These are phyloP conservation scores for Harpegnathos saltator DNA, from an alignment of 1,140 invertebrate genomes.

Conservation along the genomic window DNA sequence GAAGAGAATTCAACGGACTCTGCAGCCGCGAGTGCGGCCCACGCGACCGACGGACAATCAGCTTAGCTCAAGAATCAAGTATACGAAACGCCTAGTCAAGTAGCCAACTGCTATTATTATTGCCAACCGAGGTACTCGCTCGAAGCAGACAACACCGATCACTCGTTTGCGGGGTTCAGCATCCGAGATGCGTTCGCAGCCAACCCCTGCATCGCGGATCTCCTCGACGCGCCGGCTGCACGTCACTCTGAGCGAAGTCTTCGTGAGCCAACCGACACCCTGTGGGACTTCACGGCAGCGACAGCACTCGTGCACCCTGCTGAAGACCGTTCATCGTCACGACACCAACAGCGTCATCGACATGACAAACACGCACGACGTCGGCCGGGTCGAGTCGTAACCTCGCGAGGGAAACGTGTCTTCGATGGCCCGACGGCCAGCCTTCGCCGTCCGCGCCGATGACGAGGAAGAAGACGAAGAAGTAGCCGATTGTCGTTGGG, in stretches of 20 bases:
- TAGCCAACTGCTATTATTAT: conserved; percentile 13
- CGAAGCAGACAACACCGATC: too few species aligned
- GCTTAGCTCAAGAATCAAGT: conserved; percentile 35
- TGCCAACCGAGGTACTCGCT: background rate
- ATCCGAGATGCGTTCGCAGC: background rate
- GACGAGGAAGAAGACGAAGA: conserved; percentile 22
- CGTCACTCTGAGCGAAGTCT: background rate
- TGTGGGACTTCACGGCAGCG: too few species aligned
- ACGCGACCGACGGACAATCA: conserved; percentile 36
- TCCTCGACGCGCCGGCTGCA: background rate
- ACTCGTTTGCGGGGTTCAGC: background rate
- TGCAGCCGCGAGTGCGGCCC: background rate
- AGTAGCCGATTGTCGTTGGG: background rate
- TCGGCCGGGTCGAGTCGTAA: too few species aligned
- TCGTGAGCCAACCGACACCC: too few species aligned
- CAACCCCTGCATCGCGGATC: background rate
- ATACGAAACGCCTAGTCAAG: conserved; percentile 22
- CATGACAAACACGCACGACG: too few species aligned
- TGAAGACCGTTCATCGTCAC: too few species aligned
- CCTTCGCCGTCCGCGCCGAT: background rate
- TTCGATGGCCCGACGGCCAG: conserved; percentile 29
- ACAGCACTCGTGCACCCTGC: too few species aligned
- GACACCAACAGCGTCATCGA: too few species aligned
- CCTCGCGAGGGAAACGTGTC: background rate
- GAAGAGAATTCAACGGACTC: background rate